Conservation (phyloP, 2,113 vertebrate genomes). For the Struthidea cinerea region DNA sequence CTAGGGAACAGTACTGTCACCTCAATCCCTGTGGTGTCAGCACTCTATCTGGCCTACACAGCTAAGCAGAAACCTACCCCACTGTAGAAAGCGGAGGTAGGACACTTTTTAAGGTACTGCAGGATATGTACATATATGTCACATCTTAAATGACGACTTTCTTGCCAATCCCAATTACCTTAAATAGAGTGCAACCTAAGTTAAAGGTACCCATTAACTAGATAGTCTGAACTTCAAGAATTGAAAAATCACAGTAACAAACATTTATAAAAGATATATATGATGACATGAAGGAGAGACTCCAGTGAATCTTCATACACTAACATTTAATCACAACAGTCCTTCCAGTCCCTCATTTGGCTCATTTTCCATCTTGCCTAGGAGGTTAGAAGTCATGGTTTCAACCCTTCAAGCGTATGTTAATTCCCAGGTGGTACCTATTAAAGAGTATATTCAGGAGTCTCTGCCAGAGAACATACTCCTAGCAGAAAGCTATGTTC, state of each 20-base stretch:
- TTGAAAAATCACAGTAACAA: neutral
- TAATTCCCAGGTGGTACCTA: neutral
- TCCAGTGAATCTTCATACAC: neutral
- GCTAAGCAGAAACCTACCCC: neutral
- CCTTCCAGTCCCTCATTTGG: neutral
- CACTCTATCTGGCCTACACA: neutral
- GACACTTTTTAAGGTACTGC: neutral
- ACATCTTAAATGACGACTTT: neutral
- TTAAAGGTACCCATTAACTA: neutral
- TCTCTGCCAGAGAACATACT: neutral
- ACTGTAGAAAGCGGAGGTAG: neutral
- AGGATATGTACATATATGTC: neutral
- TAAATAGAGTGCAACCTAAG: neutral
- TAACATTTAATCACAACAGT: neutral
- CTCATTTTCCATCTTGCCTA: neutral
- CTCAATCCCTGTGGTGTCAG: neutral
- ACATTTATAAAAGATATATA: neutral
- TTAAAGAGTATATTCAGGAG: neutral
- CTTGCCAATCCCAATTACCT: neutral
- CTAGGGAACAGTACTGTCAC: neutral
- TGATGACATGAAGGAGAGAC: neutral
- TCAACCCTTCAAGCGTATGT: neutral
- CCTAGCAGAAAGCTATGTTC: neutral
- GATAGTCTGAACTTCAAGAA: neutral
- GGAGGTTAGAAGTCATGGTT: neutral